Conservation (phyloP, 2,888 invertebrate species). For the Eristalis pertinax region DNA sequence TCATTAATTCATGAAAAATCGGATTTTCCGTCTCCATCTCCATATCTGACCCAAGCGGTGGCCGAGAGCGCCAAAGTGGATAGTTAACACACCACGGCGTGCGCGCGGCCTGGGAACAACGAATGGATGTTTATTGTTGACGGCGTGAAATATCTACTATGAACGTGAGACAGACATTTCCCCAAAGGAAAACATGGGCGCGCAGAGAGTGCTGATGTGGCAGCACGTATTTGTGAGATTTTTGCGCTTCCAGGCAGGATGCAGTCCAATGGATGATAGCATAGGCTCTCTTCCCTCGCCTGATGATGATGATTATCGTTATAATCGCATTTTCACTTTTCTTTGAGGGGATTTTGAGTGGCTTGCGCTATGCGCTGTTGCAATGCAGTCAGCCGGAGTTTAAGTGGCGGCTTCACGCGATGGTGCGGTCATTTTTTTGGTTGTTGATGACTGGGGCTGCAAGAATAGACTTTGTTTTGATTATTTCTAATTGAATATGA, state of each 20-base stretch:
- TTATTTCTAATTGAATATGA: too few species aligned
- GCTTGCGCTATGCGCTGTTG: not conserved
- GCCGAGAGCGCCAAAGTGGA: not conserved
- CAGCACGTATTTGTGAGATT: slow-evolving; percentile 46
- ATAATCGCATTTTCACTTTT: slow-evolving; percentile 72
- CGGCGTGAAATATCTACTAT: slow-evolving; percentile 72
- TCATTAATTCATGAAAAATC: slow-evolving; percentile 57
- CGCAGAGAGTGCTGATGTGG: not conserved
- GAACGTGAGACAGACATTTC: slow-evolving; percentile 64
- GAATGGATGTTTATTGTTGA: slow-evolving; percentile 68
- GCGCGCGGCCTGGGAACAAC: slow-evolving; percentile 13
- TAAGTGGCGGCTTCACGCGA: not conserved
- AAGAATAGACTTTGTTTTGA: too few species aligned
- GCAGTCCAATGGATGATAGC: slow-evolving; percentile 42
- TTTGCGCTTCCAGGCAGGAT: slow-evolving; percentile 46
- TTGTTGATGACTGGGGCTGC: too few species aligned
- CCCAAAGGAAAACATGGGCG: slow-evolving; percentile 56
- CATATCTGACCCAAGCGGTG: slow-evolving; percentile 36
- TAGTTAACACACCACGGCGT: slow-evolving; percentile 19
- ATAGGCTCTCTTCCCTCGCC: slow-evolving; percentile 21
- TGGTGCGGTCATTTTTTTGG: too few species aligned
- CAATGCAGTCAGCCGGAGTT: not conserved
- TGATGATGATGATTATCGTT: slow-evolving; percentile 67
- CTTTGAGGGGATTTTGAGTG: slow-evolving; percentile 30
- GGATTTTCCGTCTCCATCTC: slow-evolving; percentile 47